These are phyloP conservation scores for Ramphastos sulfuratus DNA, from an alignment of 2,113 vertebrate species.

Conservation along the genomic window DNA sequence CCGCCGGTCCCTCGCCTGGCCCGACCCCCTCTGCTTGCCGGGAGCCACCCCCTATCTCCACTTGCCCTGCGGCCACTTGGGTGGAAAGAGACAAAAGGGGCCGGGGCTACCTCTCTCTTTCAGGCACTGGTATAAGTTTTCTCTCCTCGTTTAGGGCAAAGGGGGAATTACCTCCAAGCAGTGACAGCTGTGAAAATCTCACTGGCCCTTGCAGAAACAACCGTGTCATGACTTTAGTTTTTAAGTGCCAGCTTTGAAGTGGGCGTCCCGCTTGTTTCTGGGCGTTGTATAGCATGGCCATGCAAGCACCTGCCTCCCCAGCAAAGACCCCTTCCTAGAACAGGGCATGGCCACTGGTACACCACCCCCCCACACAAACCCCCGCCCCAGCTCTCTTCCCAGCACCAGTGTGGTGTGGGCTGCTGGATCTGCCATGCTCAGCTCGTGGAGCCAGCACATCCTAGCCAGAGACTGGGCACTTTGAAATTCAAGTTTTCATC, in stretches of 20 bases:
- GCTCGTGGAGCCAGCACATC: not conserved
- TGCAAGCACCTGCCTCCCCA: not conserved
- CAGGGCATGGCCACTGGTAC: rapidly evolving
- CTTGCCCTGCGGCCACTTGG: not conserved
- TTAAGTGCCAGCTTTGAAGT: not conserved
- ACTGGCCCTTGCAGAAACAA: not conserved
- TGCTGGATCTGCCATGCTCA: not conserved
- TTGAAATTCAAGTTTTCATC: not conserved
- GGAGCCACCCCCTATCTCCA: not conserved
- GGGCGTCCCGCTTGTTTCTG: not conserved
- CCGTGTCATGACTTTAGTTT: not conserved
- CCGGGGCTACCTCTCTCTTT: not conserved
- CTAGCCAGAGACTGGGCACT: not conserved
- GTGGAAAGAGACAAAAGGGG: not conserved
- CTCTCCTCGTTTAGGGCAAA: not conserved
- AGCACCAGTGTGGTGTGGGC: not conserved
- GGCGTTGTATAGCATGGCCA: not conserved
- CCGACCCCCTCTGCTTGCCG: not conserved
- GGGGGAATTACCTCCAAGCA: rapidly evolving
- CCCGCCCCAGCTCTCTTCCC: not conserved
- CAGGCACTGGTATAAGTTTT: not conserved
- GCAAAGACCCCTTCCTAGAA: not conserved
- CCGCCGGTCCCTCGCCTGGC: not conserved
- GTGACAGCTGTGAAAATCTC: not conserved
- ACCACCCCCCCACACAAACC: too few relatives aligned